Evolutionary conservation across 2,888 invertebrate species (phyloP).

Genomic region (Tetramorium bicarinatum): DNA sequence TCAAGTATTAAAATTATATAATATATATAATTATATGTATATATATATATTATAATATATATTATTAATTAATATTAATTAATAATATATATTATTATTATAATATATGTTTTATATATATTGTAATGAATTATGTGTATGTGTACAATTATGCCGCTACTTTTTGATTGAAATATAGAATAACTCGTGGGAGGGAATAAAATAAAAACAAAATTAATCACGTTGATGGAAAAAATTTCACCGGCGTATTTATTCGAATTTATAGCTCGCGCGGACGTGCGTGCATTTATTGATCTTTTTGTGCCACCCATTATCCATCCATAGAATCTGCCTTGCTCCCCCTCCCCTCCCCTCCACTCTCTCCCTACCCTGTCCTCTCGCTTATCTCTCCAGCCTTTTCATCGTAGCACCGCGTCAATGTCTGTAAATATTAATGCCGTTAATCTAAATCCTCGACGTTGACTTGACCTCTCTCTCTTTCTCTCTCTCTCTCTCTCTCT

Average conservation of each 20-base stretch:
- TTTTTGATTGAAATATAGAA: constrained; percentile 36
- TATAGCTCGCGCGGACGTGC: constrained; percentile 45
- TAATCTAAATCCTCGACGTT: constrained; percentile 68
- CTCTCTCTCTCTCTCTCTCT: neutral
- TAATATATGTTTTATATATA: too few species aligned
- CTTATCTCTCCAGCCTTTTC: constrained; percentile 48
- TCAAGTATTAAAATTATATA: too few species aligned
- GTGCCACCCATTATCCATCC: constrained; percentile 54
- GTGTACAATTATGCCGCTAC: constrained; percentile 13
- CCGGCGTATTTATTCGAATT: constrained; percentile 61
- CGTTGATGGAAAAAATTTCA: constrained; percentile 52
- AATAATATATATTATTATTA: too few species aligned
- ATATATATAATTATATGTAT: neutral
- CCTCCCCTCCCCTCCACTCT: neutral
- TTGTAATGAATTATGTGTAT: neutral
- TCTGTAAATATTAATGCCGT: constrained; percentile 66
- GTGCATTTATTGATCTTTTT: constrained; percentile 63
- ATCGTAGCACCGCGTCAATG: constrained; percentile 48
- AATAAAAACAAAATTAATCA: constrained; percentile 55
- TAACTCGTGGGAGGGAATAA: constrained; percentile 1
- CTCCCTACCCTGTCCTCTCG: neutral
- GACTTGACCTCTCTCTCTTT: constrained; percentile 50
- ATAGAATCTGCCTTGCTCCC: constrained; percentile 33
- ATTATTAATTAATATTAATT: too few species aligned
- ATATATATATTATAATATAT: too few species aligned